phyloP scores from a whole-genome alignment of 2,797 vertebrate genomes.

The Enteromius argenteus region DNA sequence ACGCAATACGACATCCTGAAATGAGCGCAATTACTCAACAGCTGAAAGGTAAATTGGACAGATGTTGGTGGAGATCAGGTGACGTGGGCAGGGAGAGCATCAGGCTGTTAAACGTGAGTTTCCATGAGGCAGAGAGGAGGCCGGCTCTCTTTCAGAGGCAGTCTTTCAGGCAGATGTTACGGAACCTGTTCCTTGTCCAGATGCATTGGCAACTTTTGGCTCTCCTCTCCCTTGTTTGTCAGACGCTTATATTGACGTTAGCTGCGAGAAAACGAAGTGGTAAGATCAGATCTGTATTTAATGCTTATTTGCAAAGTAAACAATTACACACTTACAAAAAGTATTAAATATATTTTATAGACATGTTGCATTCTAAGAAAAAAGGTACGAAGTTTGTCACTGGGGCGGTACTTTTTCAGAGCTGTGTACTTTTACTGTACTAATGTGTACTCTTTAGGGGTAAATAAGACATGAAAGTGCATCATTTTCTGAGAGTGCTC shows the following conservation, averaged over 20 bases:
- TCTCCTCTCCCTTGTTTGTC: conserved; percentile 73
- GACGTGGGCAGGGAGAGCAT: conserved; percentile 26
- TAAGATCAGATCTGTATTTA: conserved; percentile 61
- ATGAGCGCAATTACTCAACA: neutral
- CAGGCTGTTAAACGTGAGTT: conserved; percentile 71
- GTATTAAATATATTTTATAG: neutral
- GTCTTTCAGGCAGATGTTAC: conserved; percentile 28
- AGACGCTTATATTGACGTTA: conserved; percentile 70
- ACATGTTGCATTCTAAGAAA: neutral
- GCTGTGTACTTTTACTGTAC: no score
- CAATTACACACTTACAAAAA: neutral
- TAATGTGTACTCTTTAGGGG: neutral
- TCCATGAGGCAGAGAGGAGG: conserved; percentile 64
- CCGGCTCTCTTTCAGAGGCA: conserved; percentile 45
- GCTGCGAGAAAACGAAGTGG: conserved; percentile 68
- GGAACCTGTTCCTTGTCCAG: conserved; percentile 72
- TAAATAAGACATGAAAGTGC: neutral
- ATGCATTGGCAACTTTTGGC: conserved; percentile 77
- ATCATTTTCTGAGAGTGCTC: neutral
- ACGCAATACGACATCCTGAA: neutral
- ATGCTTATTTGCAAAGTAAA: neutral
- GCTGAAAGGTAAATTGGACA: conserved; percentile 1
- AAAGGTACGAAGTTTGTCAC: neutral
- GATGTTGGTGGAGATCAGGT: conserved; percentile 41
- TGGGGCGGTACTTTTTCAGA: neutral